Evolutionary conservation across 1,140 invertebrate species (phyloP).

Genomic region (Zaprionus inermis): DNA sequence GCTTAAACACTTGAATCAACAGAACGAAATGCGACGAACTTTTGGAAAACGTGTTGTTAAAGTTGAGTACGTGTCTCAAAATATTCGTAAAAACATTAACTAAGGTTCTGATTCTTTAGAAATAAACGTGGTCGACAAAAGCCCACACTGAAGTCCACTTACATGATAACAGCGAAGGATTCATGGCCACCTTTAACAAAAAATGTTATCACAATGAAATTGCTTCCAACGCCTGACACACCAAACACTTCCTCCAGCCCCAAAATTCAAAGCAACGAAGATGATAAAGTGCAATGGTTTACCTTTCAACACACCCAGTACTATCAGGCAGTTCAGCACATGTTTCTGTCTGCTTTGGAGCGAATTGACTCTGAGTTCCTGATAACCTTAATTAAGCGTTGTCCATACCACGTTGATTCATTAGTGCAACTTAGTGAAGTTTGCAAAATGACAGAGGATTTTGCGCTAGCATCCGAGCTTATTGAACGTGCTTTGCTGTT

Average conservation of each 20-base stretch:
- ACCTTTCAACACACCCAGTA: slow-evolving; percentile 91
- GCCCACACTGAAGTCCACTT: slow-evolving; percentile 86
- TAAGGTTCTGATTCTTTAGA: slow-evolving; percentile 73
- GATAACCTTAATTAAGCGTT: slow-evolving; percentile 90
- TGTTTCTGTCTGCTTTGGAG: slow-evolving; percentile 92
- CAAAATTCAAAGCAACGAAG: slow-evolving; percentile 33
- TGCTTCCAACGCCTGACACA: slow-evolving; percentile 85
- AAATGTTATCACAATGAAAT: slow-evolving; percentile 90
- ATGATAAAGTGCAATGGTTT: slow-evolving; percentile 87
- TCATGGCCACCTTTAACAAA: slow-evolving; percentile 89
- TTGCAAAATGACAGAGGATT: slow-evolving; percentile 91
- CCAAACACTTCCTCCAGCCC: slow-evolving; percentile 33
- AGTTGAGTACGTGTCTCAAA: slow-evolving; percentile 68
- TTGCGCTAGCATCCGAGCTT: slow-evolving; percentile 91
- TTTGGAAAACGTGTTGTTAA: slow-evolving; percentile 92
- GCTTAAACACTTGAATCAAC: slow-evolving; percentile 91
- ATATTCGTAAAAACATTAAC: slow-evolving; percentile 4
- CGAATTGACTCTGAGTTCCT: slow-evolving; percentile 92
- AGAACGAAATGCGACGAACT: slow-evolving; percentile 93
- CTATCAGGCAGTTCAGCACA: slow-evolving; percentile 91
- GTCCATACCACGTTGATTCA: slow-evolving; percentile 93
- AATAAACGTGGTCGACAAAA: slow-evolving; percentile 86
- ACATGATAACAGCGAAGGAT: slow-evolving; percentile 88
- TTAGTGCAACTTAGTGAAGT: slow-evolving; percentile 94
- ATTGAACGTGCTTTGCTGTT: slow-evolving; percentile 91